A percentile compares a stretch with the other conserved stretches of the same genome.
These are phyloP conservation scores for Tachystola acroxantha DNA, from an alignment of 2,888 invertebrate genomes.

Conservation along the genomic window DNA sequence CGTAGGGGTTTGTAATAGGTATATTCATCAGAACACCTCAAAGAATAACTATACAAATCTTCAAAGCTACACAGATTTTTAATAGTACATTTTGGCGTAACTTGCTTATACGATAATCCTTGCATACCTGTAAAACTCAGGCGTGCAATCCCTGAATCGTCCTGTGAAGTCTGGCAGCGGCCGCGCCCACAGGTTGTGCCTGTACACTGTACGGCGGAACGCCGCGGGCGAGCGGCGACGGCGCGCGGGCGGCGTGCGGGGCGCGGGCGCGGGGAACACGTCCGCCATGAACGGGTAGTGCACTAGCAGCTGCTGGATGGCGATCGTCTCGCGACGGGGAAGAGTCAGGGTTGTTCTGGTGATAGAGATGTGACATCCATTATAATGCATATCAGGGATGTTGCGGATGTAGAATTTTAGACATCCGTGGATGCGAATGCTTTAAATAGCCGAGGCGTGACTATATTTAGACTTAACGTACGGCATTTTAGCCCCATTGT, in stretches of 20 bases:
- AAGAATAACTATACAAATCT: too few relatives aligned
- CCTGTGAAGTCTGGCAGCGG: constrained; percentile 84
- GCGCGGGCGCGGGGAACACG: constrained; percentile 29
- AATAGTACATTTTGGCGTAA: too few relatives aligned
- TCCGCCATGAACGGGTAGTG: constrained; percentile 58
- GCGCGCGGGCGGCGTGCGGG: constrained; percentile 26
- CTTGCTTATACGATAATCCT: too few relatives aligned
- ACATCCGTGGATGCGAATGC: neutral
- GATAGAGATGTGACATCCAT: too few relatives aligned
- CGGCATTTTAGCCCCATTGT: too few relatives aligned
- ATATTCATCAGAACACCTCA: too few relatives aligned
- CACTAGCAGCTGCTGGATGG: constrained; percentile 78
- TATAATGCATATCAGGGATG: neutral
- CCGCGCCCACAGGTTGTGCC: constrained; percentile 85
- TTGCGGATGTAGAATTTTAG: too few relatives aligned
- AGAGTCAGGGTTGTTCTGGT: constrained; percentile 83
- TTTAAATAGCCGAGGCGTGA: too few relatives aligned
- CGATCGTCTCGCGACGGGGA: constrained; percentile 78
- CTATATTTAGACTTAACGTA: too few relatives aligned
- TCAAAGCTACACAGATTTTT: too few relatives aligned
- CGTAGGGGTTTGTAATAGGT: too few relatives aligned
- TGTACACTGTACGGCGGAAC: constrained; percentile 86
- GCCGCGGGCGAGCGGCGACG: constrained; percentile 57
- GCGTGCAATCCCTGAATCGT: constrained; percentile 84
- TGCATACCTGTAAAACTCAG: constrained; percentile 88